Conservation (phyloP, 2,113 vertebrate species). For the Axis porcinus region DNA sequence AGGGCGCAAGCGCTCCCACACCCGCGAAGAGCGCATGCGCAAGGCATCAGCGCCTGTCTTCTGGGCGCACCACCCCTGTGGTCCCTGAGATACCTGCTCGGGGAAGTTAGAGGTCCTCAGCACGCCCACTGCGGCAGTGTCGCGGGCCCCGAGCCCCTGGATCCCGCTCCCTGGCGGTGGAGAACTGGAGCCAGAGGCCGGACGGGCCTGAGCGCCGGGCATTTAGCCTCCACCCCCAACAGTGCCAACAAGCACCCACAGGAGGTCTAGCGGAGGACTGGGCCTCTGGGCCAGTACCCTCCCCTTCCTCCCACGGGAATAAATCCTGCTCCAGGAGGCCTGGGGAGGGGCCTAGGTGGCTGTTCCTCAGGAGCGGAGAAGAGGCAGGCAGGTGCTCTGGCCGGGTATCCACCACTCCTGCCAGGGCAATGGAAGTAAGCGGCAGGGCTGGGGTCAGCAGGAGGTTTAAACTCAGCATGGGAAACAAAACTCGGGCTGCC, state of each 20-base stretch:
- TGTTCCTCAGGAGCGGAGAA: background rate
- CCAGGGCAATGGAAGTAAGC: background rate
- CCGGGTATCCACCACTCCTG: background rate
- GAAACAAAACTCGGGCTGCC: background rate
- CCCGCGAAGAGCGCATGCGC: rapidly evolving
- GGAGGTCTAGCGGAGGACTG: background rate
- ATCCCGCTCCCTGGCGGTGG: background rate
- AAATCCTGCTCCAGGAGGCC: background rate
- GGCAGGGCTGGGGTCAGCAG: background rate
- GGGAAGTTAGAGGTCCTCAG: background rate
- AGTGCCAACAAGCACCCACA: background rate
- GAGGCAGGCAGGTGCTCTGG: background rate
- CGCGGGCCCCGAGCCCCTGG: background rate
- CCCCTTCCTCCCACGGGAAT: background rate
- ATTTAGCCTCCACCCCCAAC: background rate
- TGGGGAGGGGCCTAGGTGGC: background rate
- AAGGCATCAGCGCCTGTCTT: background rate
- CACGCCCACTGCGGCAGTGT: background rate
- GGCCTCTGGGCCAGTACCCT: background rate
- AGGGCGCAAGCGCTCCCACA: background rate
- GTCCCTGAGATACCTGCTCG: background rate
- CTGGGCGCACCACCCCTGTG: rapidly evolving
- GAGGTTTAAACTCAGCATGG: background rate
- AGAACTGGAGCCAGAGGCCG: background rate
- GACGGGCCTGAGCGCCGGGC: background rate